These are phyloP conservation scores for Holothuria leucospilota DNA, from an alignment of 53 echinoderm and acorn worm genomes.

Conservation along the genomic window DNA sequence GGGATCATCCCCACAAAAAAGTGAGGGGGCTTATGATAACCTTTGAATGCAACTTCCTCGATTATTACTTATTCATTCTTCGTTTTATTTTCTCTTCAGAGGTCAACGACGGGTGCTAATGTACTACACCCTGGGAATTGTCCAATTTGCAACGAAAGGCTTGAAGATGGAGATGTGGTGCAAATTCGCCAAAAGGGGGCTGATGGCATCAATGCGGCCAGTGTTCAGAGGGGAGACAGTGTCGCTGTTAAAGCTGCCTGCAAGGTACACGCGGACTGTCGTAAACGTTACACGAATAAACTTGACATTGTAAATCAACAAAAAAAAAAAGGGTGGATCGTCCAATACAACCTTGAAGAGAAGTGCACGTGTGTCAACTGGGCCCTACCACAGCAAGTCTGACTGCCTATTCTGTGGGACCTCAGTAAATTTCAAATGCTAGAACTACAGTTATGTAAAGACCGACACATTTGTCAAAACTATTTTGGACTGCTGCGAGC, in stretches of 20 bases:
- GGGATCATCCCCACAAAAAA: too few species aligned
- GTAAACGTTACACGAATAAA: slow-evolving; percentile 49
- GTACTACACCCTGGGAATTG: neutral
- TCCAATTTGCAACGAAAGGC: slow-evolving; percentile 27
- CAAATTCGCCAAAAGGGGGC: slow-evolving; percentile 60
- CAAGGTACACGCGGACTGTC: slow-evolving; percentile 51
- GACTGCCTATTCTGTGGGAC: slow-evolving; percentile 54
- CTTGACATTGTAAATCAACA: slow-evolving; percentile 13
- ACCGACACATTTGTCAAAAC: slow-evolving; percentile 38
- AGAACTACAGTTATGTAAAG: slow-evolving; percentile 23
- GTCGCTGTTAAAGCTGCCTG: slow-evolving; percentile 52
- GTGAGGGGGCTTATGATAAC: neutral
- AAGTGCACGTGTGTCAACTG: slow-evolving; percentile 20
- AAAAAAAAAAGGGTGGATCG: slow-evolving; percentile 13
- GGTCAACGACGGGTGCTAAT: neutral
- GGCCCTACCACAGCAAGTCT: slow-evolving; percentile 42
- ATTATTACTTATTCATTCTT: neutral
- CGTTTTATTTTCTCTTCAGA: neutral
- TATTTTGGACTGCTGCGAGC: slow-evolving; percentile 45
- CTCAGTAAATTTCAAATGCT: neutral
- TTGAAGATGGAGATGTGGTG: slow-evolving; percentile 12
- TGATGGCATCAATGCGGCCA: too few species aligned
- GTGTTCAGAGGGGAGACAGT: too few species aligned
- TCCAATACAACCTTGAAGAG: neutral
- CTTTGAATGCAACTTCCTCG: neutral